Evolutionary conservation across 2,113 vertebrate species (phyloP), one percentile per base, ranked within the genome.

Genomic region (Callopanchax toddi): DNA sequence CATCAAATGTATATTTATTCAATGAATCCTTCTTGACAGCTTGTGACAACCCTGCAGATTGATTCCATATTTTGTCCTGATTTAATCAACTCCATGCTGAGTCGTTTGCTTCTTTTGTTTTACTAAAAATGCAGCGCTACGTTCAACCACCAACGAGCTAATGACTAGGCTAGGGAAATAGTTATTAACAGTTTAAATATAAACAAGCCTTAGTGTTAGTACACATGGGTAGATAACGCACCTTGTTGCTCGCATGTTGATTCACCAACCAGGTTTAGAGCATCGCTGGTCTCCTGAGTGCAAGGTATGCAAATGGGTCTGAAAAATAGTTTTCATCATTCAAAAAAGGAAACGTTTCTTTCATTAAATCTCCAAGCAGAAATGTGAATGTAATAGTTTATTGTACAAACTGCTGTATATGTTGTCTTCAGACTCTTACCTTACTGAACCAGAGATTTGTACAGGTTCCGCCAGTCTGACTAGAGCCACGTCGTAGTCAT

Each of bases 221-320:
- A 11, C 9, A 1, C 9, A 12, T 4, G 37, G 20, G 1, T 10
- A 17, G 42, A 29, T 23, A 17, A 17, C 55, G 69, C 46, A 93
- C 92, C 76, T 60, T 93, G 92, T 21, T 89, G 4, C 11, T 29
- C 45, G 60, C 91, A 92, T 11, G 71, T 90, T 6, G 81, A 63
- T 0, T 44, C 17, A 0, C 26, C 37, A 15, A 25, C 36, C 58
- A 91, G 56, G n/a, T 66, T 39, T 20, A 93, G 61, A 53, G 90
- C 90, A 10, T 59, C 23, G 44, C 42, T 92, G 11, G 91, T 90
- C 44, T 87, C 80, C 54, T 67, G 18, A 18, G 92, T 93, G 70
- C 92, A 91, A 13, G 92, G 92, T 60, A 93, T 85, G 45, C 92
- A 93, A 43, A 93, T 92, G 9, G 89, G 82, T 65, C 92, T 93